Percentiles rank a stretch among this genome's conserved stretches.
These are phyloP conservation scores for Indicator indicator DNA, from an alignment of 2,113 vertebrate species.

Conservation along the genomic window DNA sequence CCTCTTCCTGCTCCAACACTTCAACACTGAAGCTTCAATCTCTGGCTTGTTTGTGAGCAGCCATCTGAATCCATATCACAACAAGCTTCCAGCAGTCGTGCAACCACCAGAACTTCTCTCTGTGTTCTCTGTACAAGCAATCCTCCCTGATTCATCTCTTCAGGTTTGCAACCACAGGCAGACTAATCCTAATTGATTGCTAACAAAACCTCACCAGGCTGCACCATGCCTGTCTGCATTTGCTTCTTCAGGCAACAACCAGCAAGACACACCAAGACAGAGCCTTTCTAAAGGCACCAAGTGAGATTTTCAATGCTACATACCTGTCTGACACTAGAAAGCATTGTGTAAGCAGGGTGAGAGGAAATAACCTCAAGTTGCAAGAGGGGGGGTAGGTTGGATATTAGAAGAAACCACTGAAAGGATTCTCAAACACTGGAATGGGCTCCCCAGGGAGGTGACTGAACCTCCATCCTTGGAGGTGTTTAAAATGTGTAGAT, in stretches of 20 bases:
- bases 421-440: too few relatives aligned
- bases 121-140: background rate
- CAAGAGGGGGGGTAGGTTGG: too few relatives aligned
- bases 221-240: background rate
- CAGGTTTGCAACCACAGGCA: background rate
- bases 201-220: too few relatives aligned
- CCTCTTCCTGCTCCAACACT: background rate
- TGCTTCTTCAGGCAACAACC: background rate
- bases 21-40: background rate
- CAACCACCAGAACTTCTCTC: too few relatives aligned
- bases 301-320: background rate
- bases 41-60: background rate
- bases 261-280: background rate
- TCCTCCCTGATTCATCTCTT: background rate
- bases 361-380: too few relatives aligned
- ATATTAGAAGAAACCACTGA: too few relatives aligned
- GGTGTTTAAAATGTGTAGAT: too few relatives aligned
- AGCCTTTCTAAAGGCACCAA: background rate
- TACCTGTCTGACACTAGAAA: background rate
- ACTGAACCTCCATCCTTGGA: too few relatives aligned
- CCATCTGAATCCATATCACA: background rate
- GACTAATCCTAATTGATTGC: background rate
- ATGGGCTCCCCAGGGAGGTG: too few relatives aligned
- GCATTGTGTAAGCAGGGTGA: background rate
- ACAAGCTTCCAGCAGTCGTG: background rate